phyloP scores from a whole-genome alignment of 1,140 invertebrate species.

The Chymomyza costata region DNA sequence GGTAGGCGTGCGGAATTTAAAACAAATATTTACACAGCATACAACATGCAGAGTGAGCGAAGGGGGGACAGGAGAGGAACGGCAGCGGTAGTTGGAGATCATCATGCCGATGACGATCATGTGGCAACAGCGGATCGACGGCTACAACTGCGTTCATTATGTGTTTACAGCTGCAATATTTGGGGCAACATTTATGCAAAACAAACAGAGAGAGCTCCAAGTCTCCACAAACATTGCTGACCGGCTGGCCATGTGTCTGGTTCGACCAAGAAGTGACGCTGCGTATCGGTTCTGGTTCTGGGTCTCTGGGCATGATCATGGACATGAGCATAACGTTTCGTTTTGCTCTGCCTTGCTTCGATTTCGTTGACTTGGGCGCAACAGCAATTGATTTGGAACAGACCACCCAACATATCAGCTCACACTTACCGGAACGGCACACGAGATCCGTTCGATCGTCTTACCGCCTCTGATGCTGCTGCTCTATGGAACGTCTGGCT shows the following conservation, averaged over 20 bases:
- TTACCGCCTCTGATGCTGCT: not conserved
- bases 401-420: conserved; percentile 72
- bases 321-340: conserved; percentile 13
- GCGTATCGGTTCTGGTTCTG: not conserved
- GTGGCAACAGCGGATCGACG: conserved; percentile 30
- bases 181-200: conserved; percentile 73
- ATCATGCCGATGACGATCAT: conserved; percentile 27
- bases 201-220: conserved; percentile 42
- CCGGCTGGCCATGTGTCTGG: not conserved
- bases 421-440: conserved; percentile 64
- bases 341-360: conserved; percentile 26
- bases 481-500: conserved; percentile 38
- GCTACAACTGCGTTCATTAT: conserved; percentile 49
- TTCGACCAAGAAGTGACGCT: not conserved
- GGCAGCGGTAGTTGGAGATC: conserved; percentile 28
- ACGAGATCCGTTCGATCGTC: not conserved
- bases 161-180: conserved; percentile 73
- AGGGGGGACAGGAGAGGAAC: too few relatives aligned
- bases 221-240: not conserved
- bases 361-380: conserved; percentile 18
- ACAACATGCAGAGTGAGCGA: conserved; percentile 26
- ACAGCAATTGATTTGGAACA: conserved; percentile 71
- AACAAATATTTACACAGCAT: conserved; percentile 67
- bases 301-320: not conserved
- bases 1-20: conserved; percentile 64